Percentiles rank a stretch among this genome's conserved stretches.
These are phyloP conservation scores for Struthidea cinerea DNA, from an alignment of 2,113 vertebrate genomes.

Conservation along the genomic window DNA sequence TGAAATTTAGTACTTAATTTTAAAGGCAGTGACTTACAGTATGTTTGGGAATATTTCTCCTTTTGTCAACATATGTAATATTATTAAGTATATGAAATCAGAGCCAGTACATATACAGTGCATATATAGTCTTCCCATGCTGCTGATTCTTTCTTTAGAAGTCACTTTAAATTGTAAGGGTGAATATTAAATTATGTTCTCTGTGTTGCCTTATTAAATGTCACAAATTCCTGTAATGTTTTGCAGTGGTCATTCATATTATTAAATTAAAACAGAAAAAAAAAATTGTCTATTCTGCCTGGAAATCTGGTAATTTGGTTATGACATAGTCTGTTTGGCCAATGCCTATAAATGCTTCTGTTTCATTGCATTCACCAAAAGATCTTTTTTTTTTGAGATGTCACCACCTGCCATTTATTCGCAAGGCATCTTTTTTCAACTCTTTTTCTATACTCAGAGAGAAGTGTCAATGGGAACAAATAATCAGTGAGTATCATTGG, in stretches of 20 bases:
- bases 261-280: not conserved
- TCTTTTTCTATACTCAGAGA: not conserved
- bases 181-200: constrained; percentile 41
- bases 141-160: not conserved
- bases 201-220: constrained; percentile 54
- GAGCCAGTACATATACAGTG: not conserved
- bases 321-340: not conserved
- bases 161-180: not conserved
- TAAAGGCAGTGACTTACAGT: not conserved
- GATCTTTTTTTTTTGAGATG: not conserved
- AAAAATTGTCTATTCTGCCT: constrained; percentile 19
- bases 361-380: not conserved
- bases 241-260: constrained; percentile 12
- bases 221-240: not conserved
- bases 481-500: not conserved
- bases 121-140: not conserved
- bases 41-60: not conserved
- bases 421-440: not conserved
- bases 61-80: not conserved
- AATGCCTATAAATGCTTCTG: not conserved
- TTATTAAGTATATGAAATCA: not conserved
- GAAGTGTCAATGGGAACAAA: not conserved
- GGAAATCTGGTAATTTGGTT: constrained; percentile 53
- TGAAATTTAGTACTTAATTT: not conserved
- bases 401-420: not conserved